phyloP scores from a whole-genome alignment of 2,888 invertebrate genomes.

The Epirrita christyi region DNA sequence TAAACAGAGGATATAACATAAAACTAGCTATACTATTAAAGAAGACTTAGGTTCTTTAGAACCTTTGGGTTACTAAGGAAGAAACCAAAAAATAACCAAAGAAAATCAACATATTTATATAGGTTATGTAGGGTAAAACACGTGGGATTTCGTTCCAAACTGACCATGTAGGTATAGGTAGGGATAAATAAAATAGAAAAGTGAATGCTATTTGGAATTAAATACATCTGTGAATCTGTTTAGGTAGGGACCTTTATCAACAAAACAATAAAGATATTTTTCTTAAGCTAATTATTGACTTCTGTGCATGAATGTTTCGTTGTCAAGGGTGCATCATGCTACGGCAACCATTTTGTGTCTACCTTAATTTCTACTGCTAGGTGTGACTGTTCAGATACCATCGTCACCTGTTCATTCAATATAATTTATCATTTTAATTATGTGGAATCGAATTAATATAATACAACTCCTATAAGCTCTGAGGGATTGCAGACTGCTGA shows the following conservation, averaged over 20 bases:
- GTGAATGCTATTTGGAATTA: background rate
- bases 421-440: conserved; percentile 20
- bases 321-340: conserved; percentile 31
- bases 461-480: no score
- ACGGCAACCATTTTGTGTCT: conserved; percentile 43
- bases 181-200: background rate
- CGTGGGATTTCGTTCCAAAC: conserved; percentile 12
- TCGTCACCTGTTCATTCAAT: conserved; percentile 66
- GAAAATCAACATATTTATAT: conserved; percentile 21
- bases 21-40: no score
- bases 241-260: background rate
- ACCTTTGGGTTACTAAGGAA: conserved; percentile 18
- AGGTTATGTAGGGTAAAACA: background rate
- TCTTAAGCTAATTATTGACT: background rate
- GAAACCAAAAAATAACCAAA: background rate
- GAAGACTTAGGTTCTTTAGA: conserved; percentile 22
- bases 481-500: no score
- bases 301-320: conserved; percentile 12
- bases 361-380: conserved; percentile 69
- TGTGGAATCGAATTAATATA: no score
- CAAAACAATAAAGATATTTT: background rate
- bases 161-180: conserved; percentile 4
- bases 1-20: conserved; percentile 21
- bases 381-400: conserved; percentile 57
- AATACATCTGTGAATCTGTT: background rate